A percentile compares a stretch with the other conserved stretches of the same genome.
These are phyloP conservation scores for Manacus vitellinus DNA, from an alignment of 2,113 vertebrate species.

Conservation along the genomic window DNA sequence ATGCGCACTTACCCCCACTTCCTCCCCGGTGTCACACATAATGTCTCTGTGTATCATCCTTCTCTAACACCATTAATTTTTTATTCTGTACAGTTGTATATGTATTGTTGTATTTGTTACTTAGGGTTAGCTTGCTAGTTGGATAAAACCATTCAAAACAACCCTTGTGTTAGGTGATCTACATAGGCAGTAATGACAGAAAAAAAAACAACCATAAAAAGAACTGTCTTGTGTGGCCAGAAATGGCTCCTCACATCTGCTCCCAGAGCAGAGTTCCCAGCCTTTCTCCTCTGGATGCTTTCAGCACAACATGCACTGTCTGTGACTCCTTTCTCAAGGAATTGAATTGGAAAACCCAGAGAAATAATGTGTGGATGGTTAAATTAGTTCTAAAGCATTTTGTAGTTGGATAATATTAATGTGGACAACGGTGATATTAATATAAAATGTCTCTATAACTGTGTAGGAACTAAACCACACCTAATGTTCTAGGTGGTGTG, in stretches of 20 bases:
- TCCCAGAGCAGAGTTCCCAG: not conserved
- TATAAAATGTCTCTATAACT: not conserved
- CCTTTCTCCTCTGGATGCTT: not conserved
- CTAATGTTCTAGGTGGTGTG: not conserved
- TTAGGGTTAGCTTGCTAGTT: conserved; percentile 24
- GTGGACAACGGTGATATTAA: not conserved
- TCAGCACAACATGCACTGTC: not conserved
- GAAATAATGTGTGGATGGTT: not conserved
- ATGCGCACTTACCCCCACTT: conserved; percentile 67
- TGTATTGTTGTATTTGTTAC: conserved; percentile 56
- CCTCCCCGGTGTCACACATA: conserved; percentile 54
- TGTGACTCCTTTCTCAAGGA: not conserved
- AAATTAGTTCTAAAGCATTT: not conserved
- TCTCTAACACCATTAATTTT: conserved; percentile 42
- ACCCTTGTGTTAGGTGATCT: not conserved
- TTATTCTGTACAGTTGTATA: conserved; percentile 22
- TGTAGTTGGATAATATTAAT: not conserved
- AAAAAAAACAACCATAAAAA: not conserved
- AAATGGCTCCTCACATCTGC: not conserved
- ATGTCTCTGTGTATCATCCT: conserved; percentile 54
- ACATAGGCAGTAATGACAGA: not conserved
- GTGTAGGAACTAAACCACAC: not conserved
- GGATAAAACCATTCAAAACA: conserved; percentile 2
- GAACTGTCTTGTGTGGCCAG: not conserved
- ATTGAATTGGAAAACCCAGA: not conserved